Evolutionary conservation across 2,888 invertebrate genomes (phyloP).

Genomic region (Phrixothrix hirtus): DNA sequence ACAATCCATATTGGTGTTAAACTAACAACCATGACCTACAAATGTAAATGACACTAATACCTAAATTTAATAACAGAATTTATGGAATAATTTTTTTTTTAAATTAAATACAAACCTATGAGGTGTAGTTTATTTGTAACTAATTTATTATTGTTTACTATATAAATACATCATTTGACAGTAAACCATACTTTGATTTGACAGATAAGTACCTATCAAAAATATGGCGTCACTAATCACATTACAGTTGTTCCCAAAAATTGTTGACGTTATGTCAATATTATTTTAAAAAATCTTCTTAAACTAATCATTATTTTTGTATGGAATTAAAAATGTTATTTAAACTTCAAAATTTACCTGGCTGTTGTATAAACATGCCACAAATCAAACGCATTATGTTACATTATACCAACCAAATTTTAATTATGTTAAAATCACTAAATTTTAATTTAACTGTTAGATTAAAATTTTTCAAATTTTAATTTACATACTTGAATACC

Average conservation of each 20-base stretch:
- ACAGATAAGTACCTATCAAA: conserved; percentile 44
- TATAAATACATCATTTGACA: conserved; percentile 49
- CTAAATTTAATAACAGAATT: background rate
- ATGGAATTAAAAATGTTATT: too few species aligned
- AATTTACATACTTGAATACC: background rate
- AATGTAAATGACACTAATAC: conserved; percentile 30
- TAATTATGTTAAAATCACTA: conserved; percentile 17
- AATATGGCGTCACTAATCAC: conserved; percentile 45
- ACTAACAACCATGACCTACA: conserved; percentile 49
- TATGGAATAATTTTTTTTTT: background rate
- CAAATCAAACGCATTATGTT: conserved; percentile 47
- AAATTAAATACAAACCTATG: conserved; percentile 1
- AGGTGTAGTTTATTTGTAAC: too few species aligned
- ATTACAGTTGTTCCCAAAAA: background rate
- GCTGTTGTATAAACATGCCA: conserved; percentile 45
- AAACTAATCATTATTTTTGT: too few species aligned
- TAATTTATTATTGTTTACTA: conserved; percentile 50
- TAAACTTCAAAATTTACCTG: too few species aligned
- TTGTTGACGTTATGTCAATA: background rate
- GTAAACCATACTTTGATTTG: conserved; percentile 46
- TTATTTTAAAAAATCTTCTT: conserved; percentile 1
- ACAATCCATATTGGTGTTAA: conserved; percentile 50
- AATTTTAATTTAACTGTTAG: too few species aligned
- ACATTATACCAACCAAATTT: conserved; percentile 33
- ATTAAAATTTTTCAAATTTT: too few species aligned